These are phyloP conservation scores for Actinernus sp. DNA, from an alignment of 92 coral and sea anemone genomes.

Conservation along the genomic window DNA sequence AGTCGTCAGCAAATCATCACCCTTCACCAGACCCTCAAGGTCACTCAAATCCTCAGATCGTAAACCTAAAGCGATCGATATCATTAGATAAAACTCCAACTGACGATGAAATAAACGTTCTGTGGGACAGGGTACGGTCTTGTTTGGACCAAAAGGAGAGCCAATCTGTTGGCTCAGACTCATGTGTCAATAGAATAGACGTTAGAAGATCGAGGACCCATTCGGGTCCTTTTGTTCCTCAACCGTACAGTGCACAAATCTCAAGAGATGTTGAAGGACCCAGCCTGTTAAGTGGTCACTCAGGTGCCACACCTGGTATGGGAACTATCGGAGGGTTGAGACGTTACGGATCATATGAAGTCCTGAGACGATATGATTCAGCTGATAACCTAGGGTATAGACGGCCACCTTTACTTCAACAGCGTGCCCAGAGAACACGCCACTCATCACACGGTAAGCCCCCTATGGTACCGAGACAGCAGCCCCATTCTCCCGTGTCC, in stretches of 20 bases:
- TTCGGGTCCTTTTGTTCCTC: slow-evolving; percentile 44
- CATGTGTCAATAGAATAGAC: slow-evolving; percentile 85
- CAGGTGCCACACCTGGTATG: slow-evolving; percentile 16
- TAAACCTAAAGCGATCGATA: slow-evolving; percentile 59
- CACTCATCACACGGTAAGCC: slow-evolving; percentile 63
- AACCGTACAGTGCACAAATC: background rate
- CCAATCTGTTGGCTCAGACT: slow-evolving; percentile 95
- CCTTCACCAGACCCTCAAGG: background rate
- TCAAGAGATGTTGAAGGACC: slow-evolving; percentile 10
- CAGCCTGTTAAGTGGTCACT: background rate
- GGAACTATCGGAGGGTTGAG: slow-evolving; percentile 63
- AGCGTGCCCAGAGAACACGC: slow-evolving; percentile 72
- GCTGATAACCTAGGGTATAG: slow-evolving; percentile 78
- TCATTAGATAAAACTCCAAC: slow-evolving; percentile 93
- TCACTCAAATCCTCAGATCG: slow-evolving; percentile 15
- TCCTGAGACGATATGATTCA: slow-evolving; percentile 78
- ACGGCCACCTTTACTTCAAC: slow-evolving; percentile 81
- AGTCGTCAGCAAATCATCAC: background rate
- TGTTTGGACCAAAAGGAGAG: slow-evolving; percentile 81
- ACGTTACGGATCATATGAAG: slow-evolving; percentile 92
- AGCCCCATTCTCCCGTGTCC: slow-evolving; percentile 47
- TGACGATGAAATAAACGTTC: slow-evolving; percentile 93
- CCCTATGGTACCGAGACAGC: slow-evolving; percentile 68
- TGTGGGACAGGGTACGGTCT: slow-evolving; percentile 96
- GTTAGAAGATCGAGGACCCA: slow-evolving; percentile 86